Evolutionary conservation across 2,113 vertebrate species (phyloP).

Genomic region (Okapia johnstoni): DNA sequence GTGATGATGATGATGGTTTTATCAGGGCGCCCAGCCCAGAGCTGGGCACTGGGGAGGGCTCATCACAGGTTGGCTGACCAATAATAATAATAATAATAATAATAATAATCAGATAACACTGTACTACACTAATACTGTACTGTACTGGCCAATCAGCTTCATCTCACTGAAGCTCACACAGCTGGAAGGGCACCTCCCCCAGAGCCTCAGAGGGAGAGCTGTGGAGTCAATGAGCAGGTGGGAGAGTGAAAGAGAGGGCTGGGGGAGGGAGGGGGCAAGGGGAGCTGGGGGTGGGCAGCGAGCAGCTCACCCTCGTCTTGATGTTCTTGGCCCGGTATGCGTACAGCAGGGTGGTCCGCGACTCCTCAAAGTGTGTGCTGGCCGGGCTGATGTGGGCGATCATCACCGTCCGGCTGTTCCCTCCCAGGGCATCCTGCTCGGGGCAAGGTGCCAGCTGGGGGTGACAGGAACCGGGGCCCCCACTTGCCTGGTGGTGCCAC

Average conservation of each 20-base stretch:
- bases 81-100: too few species aligned
- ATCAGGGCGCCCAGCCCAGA: neutral
- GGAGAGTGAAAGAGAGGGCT: neutral
- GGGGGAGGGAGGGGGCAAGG: neutral
- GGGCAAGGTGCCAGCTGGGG: accelerated
- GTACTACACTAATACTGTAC: accelerated
- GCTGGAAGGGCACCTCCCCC: neutral
- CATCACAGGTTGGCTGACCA: neutral
- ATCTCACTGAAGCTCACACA: too few species aligned
- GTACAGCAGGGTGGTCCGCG: slow-evolving; percentile 72
- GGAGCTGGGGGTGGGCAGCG: too few species aligned
- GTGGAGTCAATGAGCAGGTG: accelerated
- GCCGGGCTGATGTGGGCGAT: slow-evolving; percentile 79
- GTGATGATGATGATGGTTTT: neutral
- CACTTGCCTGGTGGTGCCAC: neutral
- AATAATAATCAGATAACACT: accelerated
- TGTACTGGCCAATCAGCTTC: neutral
- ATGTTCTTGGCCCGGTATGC: slow-evolving; percentile 76
- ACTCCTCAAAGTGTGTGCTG: slow-evolving; percentile 77
- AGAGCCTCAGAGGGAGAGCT: accelerated
- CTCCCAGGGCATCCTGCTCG: slow-evolving; percentile 74
- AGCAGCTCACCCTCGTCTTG: slow-evolving; percentile 67
- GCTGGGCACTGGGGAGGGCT: too few species aligned
- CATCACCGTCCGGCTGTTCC: slow-evolving; percentile 78
- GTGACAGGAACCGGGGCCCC: accelerated